Percentiles rank a stretch among this genome's conserved stretches.
Conservation (phyloP, 2,113 vertebrate species). For the Elephas maximus region DNA sequence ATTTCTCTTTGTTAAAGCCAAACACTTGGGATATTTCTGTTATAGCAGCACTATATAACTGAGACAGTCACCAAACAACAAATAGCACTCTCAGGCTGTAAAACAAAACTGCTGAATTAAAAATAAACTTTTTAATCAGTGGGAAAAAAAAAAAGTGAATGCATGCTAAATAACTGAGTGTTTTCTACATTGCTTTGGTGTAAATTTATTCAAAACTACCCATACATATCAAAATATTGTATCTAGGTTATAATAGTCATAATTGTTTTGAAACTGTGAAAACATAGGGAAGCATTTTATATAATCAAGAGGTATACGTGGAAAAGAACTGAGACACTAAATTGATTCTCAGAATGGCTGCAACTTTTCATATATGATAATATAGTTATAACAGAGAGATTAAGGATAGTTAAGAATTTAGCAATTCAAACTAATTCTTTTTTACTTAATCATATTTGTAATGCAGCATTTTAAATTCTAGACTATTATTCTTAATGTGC, state of each 20-base stretch:
- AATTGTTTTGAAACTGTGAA: constrained; percentile 61
- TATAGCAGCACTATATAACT: too few species aligned
- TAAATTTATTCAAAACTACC: constrained; percentile 47
- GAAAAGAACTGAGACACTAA: constrained; percentile 59
- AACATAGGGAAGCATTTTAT: constrained; percentile 39
- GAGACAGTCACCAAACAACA: not conserved
- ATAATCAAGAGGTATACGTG: constrained; percentile 26
- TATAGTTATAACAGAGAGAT: not conserved
- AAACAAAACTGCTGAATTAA: not conserved
- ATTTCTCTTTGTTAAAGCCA: too few species aligned
- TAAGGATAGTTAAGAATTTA: constrained; percentile 4
- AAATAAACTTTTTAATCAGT: constrained; percentile 19
- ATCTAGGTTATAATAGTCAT: constrained; percentile 36
- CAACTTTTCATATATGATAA: not conserved
- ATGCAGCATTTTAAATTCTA: not conserved
- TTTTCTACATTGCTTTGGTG: not conserved
- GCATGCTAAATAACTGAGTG: not conserved
- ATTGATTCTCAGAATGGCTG: constrained; percentile 45
- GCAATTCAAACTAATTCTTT: constrained; percentile 42
- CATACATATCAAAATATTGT: constrained; percentile 52
- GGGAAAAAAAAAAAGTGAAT: not conserved
- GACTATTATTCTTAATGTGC: not conserved
- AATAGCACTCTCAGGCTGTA: constrained; percentile 11
- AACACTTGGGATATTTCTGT: too few species aligned
- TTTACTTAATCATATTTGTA: not conserved